Evolutionary conservation across 2,888 invertebrate genomes (phyloP).

Genomic region (Apeira syringaria): DNA sequence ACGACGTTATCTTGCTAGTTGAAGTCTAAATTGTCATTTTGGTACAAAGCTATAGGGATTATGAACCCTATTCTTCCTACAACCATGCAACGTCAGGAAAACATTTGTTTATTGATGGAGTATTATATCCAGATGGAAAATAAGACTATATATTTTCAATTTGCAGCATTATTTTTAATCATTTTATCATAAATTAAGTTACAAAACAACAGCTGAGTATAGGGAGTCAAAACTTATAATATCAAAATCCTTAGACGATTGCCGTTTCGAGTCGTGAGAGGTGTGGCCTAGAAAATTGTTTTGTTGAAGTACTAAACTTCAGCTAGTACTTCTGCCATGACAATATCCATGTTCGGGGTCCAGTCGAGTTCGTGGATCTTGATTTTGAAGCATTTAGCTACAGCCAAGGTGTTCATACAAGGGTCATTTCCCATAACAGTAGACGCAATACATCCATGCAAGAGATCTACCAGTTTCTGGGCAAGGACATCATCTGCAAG

Average conservation of each 20-base stretch:
- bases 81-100: too few species aligned
- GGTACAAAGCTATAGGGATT: too few species aligned
- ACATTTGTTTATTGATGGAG: too few species aligned
- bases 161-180: too few species aligned
- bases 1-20: too few species aligned
- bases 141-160: too few species aligned
- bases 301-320: constrained; percentile 3
- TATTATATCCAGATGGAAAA: too few species aligned
- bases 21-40: too few species aligned
- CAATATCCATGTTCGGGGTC: constrained; percentile 23
- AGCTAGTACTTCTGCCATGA: constrained; percentile 15
- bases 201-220: constrained; percentile 9
- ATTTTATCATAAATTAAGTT: too few species aligned
- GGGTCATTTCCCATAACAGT: constrained; percentile 7
- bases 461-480: constrained; percentile 20
- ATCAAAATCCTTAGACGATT: not conserved
- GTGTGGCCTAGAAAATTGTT: not conserved
- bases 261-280: not conserved
- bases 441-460: constrained; percentile 15
- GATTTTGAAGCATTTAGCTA: constrained; percentile 42
- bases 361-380: constrained; percentile 26
- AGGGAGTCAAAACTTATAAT: not conserved
- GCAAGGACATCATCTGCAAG: constrained; percentile 40
- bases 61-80: too few species aligned
- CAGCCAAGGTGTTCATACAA: constrained; percentile 32